These are phyloP conservation scores for Lymantria dispar DNA, from an alignment of 2,888 invertebrate genomes.

Conservation along the genomic window DNA sequence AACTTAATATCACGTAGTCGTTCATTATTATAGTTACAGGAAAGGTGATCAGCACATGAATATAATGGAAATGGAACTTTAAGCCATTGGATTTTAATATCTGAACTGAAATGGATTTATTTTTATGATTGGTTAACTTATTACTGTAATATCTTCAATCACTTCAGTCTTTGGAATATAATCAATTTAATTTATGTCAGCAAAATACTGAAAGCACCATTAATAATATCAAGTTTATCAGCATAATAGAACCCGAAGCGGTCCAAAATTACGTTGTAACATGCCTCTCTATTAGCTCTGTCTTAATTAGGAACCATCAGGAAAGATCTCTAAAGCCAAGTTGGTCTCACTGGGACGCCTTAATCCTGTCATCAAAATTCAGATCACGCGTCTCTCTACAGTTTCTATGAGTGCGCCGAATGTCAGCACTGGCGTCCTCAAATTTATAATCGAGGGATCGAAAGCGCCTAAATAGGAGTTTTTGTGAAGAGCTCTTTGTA, in stretches of 20 bases:
- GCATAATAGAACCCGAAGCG: conserved; percentile 36
- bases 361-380: conserved; percentile 69
- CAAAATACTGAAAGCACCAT: neutral
- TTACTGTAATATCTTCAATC: too few relatives aligned
- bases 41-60: too few relatives aligned
- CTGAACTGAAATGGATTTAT: neutral
- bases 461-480: conserved; percentile 26
- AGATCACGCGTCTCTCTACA: conserved; percentile 57
- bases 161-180: neutral
- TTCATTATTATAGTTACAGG: too few relatives aligned
- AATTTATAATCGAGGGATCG: conserved; percentile 53
- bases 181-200: neutral
- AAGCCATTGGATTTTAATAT: neutral
- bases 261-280: conserved; percentile 42
- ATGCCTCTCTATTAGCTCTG: conserved; percentile 61
- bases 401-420: conserved; percentile 66
- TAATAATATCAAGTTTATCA: conserved; percentile 29
- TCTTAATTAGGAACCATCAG: conserved; percentile 66
- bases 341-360: conserved; percentile 51
- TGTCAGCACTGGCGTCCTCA: conserved; percentile 59
- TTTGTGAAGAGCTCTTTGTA: conserved; percentile 12
- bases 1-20: too few relatives aligned
- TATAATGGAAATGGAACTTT: neutral
- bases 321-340: conserved; percentile 57
- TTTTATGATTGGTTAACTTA: neutral